A percentile compares a stretch with the other conserved stretches of the same genome.
Evolutionary conservation across 2,797 vertebrate genomes (phyloP).

Genomic region (Yasuhikotakia modesta): DNA sequence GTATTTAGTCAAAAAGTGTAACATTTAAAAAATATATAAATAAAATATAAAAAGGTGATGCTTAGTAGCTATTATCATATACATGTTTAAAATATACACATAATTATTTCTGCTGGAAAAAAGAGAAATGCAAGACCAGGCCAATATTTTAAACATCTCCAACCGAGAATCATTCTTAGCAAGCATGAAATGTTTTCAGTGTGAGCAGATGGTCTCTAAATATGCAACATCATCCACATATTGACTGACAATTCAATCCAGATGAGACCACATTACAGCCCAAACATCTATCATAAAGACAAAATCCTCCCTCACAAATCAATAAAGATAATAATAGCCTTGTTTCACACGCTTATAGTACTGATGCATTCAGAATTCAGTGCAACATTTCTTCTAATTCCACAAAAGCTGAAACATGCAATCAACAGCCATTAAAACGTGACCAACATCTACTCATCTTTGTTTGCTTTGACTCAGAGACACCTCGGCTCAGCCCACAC

Average conservation of each 20-base stretch:
- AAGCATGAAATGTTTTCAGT: slow-evolving; percentile 18
- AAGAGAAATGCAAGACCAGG: background rate
- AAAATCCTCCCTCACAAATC: slow-evolving; percentile 32
- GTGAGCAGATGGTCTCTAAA: slow-evolving; percentile 52
- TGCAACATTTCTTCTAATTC: slow-evolving; percentile 6
- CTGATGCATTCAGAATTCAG: background rate
- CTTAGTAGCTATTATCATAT: no score
- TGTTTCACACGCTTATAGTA: slow-evolving; percentile 9
- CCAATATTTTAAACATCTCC: slow-evolving; percentile 18
- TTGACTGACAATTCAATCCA: slow-evolving; percentile 48
- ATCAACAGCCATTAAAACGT: slow-evolving; percentile 10
- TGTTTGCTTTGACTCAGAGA: slow-evolving; percentile 35
- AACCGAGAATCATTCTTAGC: background rate
- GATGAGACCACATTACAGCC: slow-evolving; percentile 38
- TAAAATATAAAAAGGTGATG: no score
- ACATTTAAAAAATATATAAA: no score
- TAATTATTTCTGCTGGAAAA: no score
- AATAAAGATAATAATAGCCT: slow-evolving; percentile 34
- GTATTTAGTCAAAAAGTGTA: no score
- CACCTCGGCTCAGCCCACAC: slow-evolving; percentile 50
- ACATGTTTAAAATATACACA: no score
- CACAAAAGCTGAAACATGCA: no score
- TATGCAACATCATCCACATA: slow-evolving; percentile 49
- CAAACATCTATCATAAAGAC: slow-evolving; percentile 41
- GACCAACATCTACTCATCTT: slow-evolving; percentile 24